phyloP scores from a whole-genome alignment of 37 sponge, comb jelly and placozoan species.

The Amphimedon queenslandica region DNA sequence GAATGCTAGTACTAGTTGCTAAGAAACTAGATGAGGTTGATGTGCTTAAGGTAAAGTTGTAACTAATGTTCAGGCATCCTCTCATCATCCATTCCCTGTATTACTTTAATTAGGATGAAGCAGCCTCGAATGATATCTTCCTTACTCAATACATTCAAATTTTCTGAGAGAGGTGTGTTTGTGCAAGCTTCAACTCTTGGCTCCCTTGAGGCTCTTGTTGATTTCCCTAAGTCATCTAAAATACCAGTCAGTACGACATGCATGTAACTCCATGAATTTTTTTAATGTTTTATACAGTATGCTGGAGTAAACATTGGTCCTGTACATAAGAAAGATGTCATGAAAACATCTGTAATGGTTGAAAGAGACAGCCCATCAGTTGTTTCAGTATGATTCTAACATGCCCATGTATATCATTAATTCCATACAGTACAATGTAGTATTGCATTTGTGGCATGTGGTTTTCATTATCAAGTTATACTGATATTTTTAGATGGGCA shows the following conservation, averaged over 20 bases:
- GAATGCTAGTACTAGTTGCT: conserved; percentile 87
- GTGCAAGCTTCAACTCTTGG: conserved; percentile 99
- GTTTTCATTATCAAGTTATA: neutral
- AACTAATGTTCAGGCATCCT: no score
- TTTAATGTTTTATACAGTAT: conserved; percentile 74
- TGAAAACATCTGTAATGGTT: conserved; percentile 94
- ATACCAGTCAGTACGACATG: conserved; percentile 75
- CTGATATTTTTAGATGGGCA: conserved; percentile 72
- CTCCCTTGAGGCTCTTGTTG: conserved; percentile 93
- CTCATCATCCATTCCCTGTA: no score
- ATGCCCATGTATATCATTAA: no score
- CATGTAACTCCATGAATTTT: neutral
- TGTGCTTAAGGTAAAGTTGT: conserved; percentile 74
- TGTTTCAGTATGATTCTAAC: neutral
- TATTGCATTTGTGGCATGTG: neutral
- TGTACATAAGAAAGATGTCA: conserved; percentile 98
- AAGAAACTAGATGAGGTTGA: conserved; percentile 87
- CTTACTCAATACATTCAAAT: conserved; percentile 75
- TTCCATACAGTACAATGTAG: no score
- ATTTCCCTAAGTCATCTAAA: conserved; percentile 91
- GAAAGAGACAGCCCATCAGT: conserved; percentile 87
- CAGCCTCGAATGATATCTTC: conserved; percentile 45
- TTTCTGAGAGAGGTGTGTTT: conserved; percentile 89
- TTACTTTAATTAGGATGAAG: conserved; percentile 64
- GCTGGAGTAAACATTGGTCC: conserved; percentile 92